phyloP scores from a whole-genome alignment of 2,888 invertebrate genomes.

The Cryptosula pallasiana region DNA sequence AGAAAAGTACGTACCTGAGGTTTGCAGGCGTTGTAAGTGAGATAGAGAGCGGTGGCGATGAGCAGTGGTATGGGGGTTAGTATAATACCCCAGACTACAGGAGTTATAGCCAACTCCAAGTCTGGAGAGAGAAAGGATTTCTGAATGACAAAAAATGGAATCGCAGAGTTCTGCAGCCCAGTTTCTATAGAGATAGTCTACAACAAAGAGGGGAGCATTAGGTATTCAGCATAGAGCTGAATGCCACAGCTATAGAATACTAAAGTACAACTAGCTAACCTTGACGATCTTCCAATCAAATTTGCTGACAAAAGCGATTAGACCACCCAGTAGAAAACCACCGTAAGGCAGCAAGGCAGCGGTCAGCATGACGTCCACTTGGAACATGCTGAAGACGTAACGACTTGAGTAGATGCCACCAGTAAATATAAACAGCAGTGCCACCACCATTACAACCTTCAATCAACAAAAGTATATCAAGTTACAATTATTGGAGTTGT shows the following conservation, averaged over 20 bases:
- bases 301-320: conserved; percentile 35
- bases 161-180: conserved; percentile 84
- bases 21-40: conserved; percentile 33
- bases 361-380: conserved; percentile 47
- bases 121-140: conserved; percentile 77
- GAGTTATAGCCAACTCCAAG: conserved; percentile 73
- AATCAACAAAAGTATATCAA: too few relatives aligned
- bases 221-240: not conserved
- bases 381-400: conserved; percentile 81
- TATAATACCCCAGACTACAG: conserved; percentile 32
- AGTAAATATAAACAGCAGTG: conserved; percentile 75
- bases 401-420: conserved; percentile 85
- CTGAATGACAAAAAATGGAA: conserved; percentile 79
- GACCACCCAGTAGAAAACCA: conserved; percentile 42
- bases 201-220: not conserved
- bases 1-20: too few relatives aligned
- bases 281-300: conserved; percentile 39
- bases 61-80: conserved; percentile 43
- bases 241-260: not conserved
- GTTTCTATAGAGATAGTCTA: conserved; percentile 62
- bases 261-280: not conserved
- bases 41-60: conserved; percentile 33
- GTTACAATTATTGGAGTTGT: too few relatives aligned
- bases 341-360: conserved; percentile 44
- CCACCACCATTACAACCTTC: conserved; percentile 63